These are phyloP conservation scores for Rhysida immarginata DNA, from an alignment of 1,140 invertebrate species.

Conservation along the genomic window DNA sequence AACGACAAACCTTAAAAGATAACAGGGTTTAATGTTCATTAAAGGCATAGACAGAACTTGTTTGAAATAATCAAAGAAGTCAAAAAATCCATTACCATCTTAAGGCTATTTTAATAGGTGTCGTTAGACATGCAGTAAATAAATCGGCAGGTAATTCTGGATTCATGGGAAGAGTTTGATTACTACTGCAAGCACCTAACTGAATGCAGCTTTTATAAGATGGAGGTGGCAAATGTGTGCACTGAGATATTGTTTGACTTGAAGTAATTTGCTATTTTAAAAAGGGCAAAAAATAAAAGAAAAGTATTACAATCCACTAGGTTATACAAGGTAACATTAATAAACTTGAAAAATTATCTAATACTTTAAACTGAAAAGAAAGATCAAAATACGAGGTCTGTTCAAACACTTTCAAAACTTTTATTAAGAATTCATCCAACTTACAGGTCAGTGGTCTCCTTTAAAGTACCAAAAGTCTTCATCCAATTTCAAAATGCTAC, in stretches of 20 bases:
- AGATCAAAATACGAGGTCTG: no score
- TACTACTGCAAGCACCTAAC: constrained; percentile 78
- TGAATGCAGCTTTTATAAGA: constrained; percentile 83
- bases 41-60: no score
- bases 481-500: no score
- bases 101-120: constrained; percentile 91
- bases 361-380: no score
- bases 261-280: constrained; percentile 6
- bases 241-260: no score
- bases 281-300: not conserved
- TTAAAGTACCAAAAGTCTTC: no score
- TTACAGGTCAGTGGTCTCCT: no score
- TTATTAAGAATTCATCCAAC: no score
- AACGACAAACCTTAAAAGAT: constrained; percentile 58
- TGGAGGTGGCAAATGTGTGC: constrained; percentile 12
- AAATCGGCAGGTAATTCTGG: constrained; percentile 96
- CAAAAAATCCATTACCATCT: constrained; percentile 46
- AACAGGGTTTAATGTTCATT: constrained; percentile 3
- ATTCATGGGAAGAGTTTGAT: constrained; percentile 91
- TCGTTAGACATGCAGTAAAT: constrained; percentile 94
- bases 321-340: no score
- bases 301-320: not conserved
- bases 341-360: no score
- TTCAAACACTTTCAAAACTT: no score
- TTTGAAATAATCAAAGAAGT: not conserved